Evolutionary conservation across 2,797 vertebrate species (phyloP), one percentile per base, ranked within the genome.

Genomic region (Varecia variegata): DNA sequence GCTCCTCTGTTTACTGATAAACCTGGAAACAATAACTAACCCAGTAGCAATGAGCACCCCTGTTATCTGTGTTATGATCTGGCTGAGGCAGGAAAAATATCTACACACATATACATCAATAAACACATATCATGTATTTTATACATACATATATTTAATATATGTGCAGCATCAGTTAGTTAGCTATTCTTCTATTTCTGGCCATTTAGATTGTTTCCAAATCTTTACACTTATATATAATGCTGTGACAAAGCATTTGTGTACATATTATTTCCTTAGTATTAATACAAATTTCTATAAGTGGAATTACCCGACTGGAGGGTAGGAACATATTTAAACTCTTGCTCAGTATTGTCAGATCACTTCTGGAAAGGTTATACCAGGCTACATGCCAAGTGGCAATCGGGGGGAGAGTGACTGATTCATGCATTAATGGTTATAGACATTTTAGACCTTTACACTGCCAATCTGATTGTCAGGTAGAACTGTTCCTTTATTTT

Each of bases 151-250:
- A 23, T 60, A 90, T 38, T 94, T 80, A 60, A 47, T 77, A 2
- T 58, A 62, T 79, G 7, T 43, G 40, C 83, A 40, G 35, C 5
- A 43, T 56, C 47, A 45, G 2, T 58, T 85, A 85, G 68, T 90
- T 79, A 93, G 30, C 43, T 47, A 32, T 60, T 91, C 23, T 86
- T 62, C 35, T 90, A 56, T 95, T 96, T 93, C 81, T 71, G 27
- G 7, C 56, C 43, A 82, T 58, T 73, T 93, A 77, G 8, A 40
- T 81, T 70, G 6, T 12, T 84, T 70, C 23, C 27, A 76, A 0
- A 79, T 83, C 79, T 93, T 91, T 80, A 25, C 11, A 90, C 27
- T 90, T 92, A n/a, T 9, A 47, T 90, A 20, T 15, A 27, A 85
- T 70, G 40, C 17, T 43, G 45, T 27, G 40, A 56, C 60, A 40